Percentiles rank a stretch among this genome's conserved stretches.
Evolutionary conservation across 2,113 vertebrate genomes (phyloP).

Genomic region (Mesembrinibis cayennensis): DNA sequence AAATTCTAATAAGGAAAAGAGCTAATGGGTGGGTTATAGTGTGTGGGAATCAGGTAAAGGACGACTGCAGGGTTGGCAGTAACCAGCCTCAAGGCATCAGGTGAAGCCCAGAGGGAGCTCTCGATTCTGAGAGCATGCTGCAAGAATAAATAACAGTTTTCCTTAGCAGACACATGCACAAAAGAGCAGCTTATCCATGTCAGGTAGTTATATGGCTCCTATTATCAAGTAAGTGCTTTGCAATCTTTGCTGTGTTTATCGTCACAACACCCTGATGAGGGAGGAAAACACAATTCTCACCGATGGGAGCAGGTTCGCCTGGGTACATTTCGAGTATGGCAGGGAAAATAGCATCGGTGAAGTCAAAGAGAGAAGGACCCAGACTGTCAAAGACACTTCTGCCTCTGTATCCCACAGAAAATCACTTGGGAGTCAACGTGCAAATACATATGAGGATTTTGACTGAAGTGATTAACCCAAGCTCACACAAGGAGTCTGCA

Average conservation of each 20-base stretch:
- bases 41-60: background rate
- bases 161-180: background rate
- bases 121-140: background rate
- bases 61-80: background rate
- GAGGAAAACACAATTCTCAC: background rate
- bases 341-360: background rate
- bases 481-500: background rate
- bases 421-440: background rate
- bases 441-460: background rate
- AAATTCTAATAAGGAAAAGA: background rate
- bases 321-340: background rate
- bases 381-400: background rate
- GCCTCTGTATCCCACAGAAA: background rate
- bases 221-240: background rate
- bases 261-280: background rate
- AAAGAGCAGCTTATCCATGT: background rate
- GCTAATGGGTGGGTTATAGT: background rate
- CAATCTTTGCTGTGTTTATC: background rate
- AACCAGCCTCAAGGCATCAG: background rate
- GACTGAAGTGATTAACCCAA: background rate
- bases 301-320: background rate
- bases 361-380: background rate
- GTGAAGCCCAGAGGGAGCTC: background rate
- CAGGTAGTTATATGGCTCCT: background rate
- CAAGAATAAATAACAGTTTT: background rate